Evolutionary conservation across 1,140 invertebrate species (phyloP), one percentile per base, ranked within the genome.

Genomic region (Pantala flavescens): DNA sequence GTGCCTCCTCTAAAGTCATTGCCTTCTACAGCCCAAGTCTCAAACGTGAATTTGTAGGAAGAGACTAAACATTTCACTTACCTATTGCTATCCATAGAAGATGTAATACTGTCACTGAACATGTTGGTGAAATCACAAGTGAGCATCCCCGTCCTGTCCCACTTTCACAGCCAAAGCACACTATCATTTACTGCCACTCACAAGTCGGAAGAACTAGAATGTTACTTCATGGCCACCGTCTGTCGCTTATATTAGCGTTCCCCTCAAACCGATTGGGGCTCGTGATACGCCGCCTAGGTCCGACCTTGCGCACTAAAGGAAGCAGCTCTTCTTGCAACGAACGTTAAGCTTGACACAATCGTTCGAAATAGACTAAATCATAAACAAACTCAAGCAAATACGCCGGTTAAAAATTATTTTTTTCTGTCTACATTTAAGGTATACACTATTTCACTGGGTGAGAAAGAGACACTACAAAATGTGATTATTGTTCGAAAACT

Each of bases 101-200:
- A 63, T 7, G 49, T 63, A 63, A 63, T 63, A 63, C 49, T 63
- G 49, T 63, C 49, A 63, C 49, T 63, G 49, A 63, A 63, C 49
- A 63, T 63, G 49, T 36, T 36, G 28, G 49, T 63, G 49, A 63
- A 63, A 63, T 63, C 49, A 63, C 49, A 19, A 19, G 49, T 19
- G 49, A 63, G 49, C 49, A 63, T 63, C n/a, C 49, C 49, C 14
- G 49, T 63, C n/a, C 49, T 63, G 49, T 21, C 49, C 49, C 49
- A 63, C 49, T 63, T 63, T 63, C 49, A 63, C 49, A 63, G 49
- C 49, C 49, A 63, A 3, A 21, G 49, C 49, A 63, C 49, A 63
- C 49, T 36, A 36, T 9, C 49, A 63, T 21, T 63, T 3, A 63
- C 49, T 7, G 12, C 43, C 49, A 19, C 14, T 19, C 49, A 63